Evolutionary conservation across 2,797 vertebrate species (phyloP), one percentile per base, ranked within the genome.

Genomic region (Lycodopsis pacificus): DNA sequence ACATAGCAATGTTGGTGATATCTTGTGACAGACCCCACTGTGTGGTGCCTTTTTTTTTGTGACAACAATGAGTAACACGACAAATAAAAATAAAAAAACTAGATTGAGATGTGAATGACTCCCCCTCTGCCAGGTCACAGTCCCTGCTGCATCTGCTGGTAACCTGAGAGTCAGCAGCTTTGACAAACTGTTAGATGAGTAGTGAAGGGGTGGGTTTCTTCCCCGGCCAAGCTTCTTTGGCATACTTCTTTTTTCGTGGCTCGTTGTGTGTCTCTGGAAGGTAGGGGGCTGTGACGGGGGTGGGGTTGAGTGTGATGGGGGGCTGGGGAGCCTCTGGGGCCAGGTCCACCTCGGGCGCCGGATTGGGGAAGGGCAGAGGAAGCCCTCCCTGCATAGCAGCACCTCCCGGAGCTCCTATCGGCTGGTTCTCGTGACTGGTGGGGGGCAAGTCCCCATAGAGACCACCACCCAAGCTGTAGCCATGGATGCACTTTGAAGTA

Each of bases 161-260:
- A 85, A 86, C 88, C 91, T 88, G 86, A 91, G 88, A 91, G 90
- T 84, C 94, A 86, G 85, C 88, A 80, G 86, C 64, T 66, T 68
- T 27, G 65, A n/a, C 20, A 70, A 73, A 32, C 59, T 8, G 65
- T 93, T 89, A 99, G 89, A 99, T 99, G 82, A 99, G 96, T 77
- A 99, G 95, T 82, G 98, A 99, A 0, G 98, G 98, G 48, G 98
- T 98, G 12, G 98, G 98, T 89, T 99, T 99, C 93, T 99, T 99
- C 81, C 98, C 98, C 1, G 98, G 98, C 98, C 98, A 99, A 27
- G 98, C 98, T 90, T 99, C 98, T 95, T 99, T 99, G 85, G 98
- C 98, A 0, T 99, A 99, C 82, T 99, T 99, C 96, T 99, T 99
- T 95, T 99, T 99, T 91, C 98, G 97, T 67, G 98, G 98, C 85